Percentiles rank a stretch among this genome's conserved stretches.
These are phyloP conservation scores for Rhodinocichla rosea DNA, from an alignment of 2,113 vertebrate genomes.

Conservation along the genomic window DNA sequence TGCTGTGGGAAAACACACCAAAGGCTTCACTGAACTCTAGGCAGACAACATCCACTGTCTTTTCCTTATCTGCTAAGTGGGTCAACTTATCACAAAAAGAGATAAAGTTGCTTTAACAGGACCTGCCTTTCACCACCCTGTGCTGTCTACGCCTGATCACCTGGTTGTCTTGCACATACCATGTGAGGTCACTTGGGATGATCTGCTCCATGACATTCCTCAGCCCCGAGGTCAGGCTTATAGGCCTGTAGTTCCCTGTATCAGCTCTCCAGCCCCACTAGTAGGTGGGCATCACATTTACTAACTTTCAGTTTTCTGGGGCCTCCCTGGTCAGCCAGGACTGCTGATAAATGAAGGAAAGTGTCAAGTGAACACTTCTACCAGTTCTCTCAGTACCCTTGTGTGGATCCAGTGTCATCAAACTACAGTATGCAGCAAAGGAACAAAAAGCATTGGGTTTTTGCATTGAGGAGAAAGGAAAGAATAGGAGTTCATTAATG, in stretches of 20 bases:
- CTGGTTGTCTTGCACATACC: too few species aligned
- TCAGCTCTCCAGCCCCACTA: not conserved
- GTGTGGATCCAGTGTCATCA: not conserved
- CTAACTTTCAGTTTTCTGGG: not conserved
- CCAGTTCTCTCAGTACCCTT: too few species aligned
- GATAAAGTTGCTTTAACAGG: not conserved
- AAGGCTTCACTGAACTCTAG: not conserved
- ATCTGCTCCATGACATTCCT: not conserved
- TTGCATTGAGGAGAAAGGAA: not conserved
- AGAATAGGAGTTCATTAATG: not conserved
- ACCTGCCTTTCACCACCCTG: not conserved
- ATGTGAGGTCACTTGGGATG: not conserved
- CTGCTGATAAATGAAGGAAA: not conserved
- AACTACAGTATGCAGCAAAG: not conserved
- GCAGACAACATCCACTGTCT: not conserved
- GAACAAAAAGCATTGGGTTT: fast-evolving
- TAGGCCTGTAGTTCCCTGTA: not conserved
- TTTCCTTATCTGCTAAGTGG: not conserved
- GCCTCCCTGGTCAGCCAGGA: not conserved
- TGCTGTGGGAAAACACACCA: not conserved
- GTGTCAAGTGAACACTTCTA: not conserved
- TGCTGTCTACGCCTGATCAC: not conserved
- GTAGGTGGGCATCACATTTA: not conserved
- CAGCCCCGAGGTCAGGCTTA: not conserved
- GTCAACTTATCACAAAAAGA: not conserved